Base-by-base conservation (phyloP, 2,888 invertebrate genomes). In the Xestia xanthographa region DNA sequence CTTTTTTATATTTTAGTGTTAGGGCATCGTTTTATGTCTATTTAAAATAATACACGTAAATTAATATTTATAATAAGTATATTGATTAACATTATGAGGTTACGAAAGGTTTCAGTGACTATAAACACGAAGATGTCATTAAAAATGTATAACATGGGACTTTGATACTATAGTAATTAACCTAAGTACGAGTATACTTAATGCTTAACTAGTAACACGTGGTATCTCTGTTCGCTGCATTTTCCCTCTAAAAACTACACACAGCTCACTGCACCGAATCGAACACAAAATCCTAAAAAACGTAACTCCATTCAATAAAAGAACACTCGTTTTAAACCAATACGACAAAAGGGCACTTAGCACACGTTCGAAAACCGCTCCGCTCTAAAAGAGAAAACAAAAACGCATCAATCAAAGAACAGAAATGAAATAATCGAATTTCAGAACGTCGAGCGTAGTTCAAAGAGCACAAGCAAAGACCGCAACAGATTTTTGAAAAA, bases 361-460 rank as follows among this genome's bases (percentile, higher is more conserved):
- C 90, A 87, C 91, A 89, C 91, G 91, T 91, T 92, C 91, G 88
- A 89, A 93, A 93, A 92, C 93, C 93, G 91, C 92, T 90, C 91
- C 84, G 87, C 86, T 93, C 92, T 92, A 91, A 91, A 91, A 91
- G 88, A 88, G 91, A 92, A 93, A 94, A 92, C 90, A 92, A 93
- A 93, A 91, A 94, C 92, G 92, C 95, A 95, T 95, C 96, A 96
- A 96, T 96, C 96, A 95, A 95, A 96, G 95, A 94, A 94, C 93
- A 91, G 93, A 93, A 93, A 94, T 93, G 94, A 93, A 93, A 95
- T 95, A 95, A 95, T 95, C 95, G 94, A 94, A 95, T 95, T 94
- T 92, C 92, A 93, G 93, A 95, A 94, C 94, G 93, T 92, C 92
- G 94, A 94, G 94, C 92, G 93, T 93, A 93, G 94, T 93, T 94